Evolutionary conservation across 2,797 vertebrate species (phyloP).

Genomic region (Pitangus sulphuratus): DNA sequence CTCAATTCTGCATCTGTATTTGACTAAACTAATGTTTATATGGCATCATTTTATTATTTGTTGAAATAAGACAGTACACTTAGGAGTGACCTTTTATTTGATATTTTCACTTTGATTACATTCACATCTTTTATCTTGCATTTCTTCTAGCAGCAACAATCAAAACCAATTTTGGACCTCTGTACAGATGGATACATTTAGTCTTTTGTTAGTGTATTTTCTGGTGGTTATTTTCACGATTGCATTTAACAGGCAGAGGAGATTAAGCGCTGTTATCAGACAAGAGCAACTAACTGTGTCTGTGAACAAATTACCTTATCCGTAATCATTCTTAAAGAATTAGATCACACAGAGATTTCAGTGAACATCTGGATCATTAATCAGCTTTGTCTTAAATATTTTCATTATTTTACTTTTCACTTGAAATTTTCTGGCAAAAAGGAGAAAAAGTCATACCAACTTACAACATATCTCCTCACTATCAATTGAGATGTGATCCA

Average conservation of each 20-base stretch:
- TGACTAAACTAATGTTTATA: neutral
- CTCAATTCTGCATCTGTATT: neutral
- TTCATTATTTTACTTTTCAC: neutral
- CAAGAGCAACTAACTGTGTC: neutral
- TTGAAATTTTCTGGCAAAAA: neutral
- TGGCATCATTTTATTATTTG: neutral
- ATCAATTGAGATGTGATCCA: neutral
- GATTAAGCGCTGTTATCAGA: neutral
- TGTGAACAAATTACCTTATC: neutral
- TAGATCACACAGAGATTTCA: neutral
- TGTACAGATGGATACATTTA: neutral
- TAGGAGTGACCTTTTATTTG: neutral
- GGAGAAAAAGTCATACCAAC: neutral
- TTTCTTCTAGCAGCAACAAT: neutral
- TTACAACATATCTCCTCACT: neutral
- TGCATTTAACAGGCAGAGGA: neutral
- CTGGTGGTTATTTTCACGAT: neutral
- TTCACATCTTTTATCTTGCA: neutral
- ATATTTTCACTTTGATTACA: neutral
- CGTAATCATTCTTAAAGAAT: slow-evolving; percentile 9
- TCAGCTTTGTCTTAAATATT: neutral
- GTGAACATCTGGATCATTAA: neutral
- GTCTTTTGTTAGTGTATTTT: neutral
- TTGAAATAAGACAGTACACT: neutral
- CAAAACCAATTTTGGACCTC: neutral